Evolutionary conservation across 2,888 invertebrate genomes (phyloP), one percentile per base, ranked within the genome.

Genomic region (Desoria tigrina): DNA sequence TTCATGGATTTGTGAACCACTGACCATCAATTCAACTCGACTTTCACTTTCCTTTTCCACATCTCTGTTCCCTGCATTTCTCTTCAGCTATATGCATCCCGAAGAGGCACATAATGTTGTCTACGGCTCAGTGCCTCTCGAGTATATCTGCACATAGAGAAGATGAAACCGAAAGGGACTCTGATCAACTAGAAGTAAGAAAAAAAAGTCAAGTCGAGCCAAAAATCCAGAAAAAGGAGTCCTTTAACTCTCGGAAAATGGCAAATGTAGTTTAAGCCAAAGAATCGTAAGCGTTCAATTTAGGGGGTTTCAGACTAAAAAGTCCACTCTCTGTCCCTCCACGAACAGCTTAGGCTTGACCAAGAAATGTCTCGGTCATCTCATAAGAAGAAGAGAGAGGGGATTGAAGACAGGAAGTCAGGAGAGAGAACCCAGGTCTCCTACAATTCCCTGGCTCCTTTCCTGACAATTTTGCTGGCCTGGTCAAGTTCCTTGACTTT

Each of bases 381-480:
- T 16, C 16, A 21, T 45, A 21, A n/a, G 4, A 45, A 6, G 18
- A 21, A n/a, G n/a, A 45, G 45, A n/a, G 21, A 51, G 23, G 6
- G 6, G 27, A 51, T 51, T 51, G 51, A 27, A 23, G 51, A 51
- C 51, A 51, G 51, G 51, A 51, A 51, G 51, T 51, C 16, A 51
- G 51, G 26, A 51, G 27, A 27, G 16, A 23, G 51, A 23, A 45
- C n/a, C 21, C 45, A 16, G 16, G 45, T 16, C 45, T 21, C 45
- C 21, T 6, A 18, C 45, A 6, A 45, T 45, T 21, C 45, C n/a
- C 21, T 45, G 45, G n/a, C 16, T 45, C 45, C n/a, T 21, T 45
- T 45, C 45, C 45, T 45, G 45, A 16, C 16, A 45, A 45, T 45
- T 45, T 45, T 45, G 45, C 45, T 45, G 45, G 45, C 21, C 6